phyloP scores from a whole-genome alignment of 1,140 invertebrate genomes.

The Tetraneura akinire region DNA sequence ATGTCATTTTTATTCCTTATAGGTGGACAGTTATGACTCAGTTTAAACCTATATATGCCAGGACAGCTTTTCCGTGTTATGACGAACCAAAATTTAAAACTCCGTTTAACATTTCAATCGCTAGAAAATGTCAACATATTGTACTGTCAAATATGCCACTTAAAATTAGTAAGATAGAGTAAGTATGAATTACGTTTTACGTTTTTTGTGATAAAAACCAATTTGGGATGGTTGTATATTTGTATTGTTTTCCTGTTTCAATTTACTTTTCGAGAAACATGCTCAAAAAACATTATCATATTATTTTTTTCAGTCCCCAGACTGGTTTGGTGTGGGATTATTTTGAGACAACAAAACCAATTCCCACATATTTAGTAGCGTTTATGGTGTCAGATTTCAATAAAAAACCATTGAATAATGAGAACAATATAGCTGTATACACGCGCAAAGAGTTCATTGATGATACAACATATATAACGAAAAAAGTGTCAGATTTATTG shows the following conservation, averaged over 20 bases:
- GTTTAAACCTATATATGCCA: slow-evolving; percentile 66
- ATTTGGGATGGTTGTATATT: too few species aligned
- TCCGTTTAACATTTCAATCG: slow-evolving; percentile 59
- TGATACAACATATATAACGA: slow-evolving; percentile 57
- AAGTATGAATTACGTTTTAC: slow-evolving; percentile 22
- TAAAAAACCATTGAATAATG: slow-evolving; percentile 8
- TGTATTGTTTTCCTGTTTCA: neutral
- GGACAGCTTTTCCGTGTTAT: slow-evolving; percentile 69
- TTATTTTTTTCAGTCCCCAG: slow-evolving; percentile 58
- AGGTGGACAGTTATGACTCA: slow-evolving; percentile 65
- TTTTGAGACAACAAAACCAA: slow-evolving; percentile 74
- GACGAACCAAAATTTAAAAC: slow-evolving; percentile 70
- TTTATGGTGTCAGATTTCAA: slow-evolving; percentile 71
- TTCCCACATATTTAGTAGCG: slow-evolving; percentile 78
- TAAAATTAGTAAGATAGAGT: neutral
- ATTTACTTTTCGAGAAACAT: neutral
- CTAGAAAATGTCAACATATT: slow-evolving; percentile 24
- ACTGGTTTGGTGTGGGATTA: slow-evolving; percentile 74
- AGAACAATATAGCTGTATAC: slow-evolving; percentile 65
- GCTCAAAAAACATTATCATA: neutral
- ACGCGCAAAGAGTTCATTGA: slow-evolving; percentile 68
- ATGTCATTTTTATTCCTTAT: slow-evolving; percentile 34
- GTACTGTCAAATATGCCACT: slow-evolving; percentile 56
- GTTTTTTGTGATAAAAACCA: too few species aligned
- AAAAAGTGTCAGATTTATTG: slow-evolving; percentile 59